Evolutionary conservation across 2,888 invertebrate genomes (phyloP).

Genomic region (Magallana nippona): DNA sequence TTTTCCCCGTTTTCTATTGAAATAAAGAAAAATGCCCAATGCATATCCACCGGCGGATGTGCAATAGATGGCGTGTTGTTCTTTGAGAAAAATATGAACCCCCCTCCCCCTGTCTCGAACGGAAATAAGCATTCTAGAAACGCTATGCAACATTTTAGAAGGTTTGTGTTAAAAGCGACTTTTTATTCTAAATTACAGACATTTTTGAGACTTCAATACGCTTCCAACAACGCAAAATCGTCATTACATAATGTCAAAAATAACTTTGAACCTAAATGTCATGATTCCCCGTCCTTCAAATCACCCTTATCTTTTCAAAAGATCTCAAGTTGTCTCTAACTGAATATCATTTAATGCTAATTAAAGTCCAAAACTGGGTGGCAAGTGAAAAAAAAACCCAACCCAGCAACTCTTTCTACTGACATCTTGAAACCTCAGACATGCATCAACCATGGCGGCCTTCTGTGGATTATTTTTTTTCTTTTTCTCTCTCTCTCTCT

Average conservation of each 20-base stretch:
- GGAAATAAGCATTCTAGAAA: neutral
- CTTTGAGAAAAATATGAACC: neutral
- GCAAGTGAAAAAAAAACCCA: neutral
- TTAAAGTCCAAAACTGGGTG: neutral
- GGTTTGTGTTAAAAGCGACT: neutral
- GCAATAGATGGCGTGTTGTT: neutral
- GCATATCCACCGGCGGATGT: neutral
- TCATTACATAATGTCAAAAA: neutral
- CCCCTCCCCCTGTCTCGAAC: neutral
- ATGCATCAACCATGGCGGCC: neutral
- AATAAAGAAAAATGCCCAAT: neutral
- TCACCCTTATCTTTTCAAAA: neutral
- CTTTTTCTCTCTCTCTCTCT: neutral
- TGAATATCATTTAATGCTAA: constrained; percentile 9
- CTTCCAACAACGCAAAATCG: neutral
- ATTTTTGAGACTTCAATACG: neutral
- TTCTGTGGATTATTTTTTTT: neutral
- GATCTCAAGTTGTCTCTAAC: neutral
- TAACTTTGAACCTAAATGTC: neutral
- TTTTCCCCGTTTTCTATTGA: neutral
- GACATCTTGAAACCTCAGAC: neutral
- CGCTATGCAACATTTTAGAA: neutral
- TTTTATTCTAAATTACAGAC: neutral
- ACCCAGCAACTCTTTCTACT: neutral
- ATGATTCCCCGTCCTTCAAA: neutral